phyloP scores from a whole-genome alignment of 1,140 invertebrate species.

The Diploscapter pachys region DNA sequence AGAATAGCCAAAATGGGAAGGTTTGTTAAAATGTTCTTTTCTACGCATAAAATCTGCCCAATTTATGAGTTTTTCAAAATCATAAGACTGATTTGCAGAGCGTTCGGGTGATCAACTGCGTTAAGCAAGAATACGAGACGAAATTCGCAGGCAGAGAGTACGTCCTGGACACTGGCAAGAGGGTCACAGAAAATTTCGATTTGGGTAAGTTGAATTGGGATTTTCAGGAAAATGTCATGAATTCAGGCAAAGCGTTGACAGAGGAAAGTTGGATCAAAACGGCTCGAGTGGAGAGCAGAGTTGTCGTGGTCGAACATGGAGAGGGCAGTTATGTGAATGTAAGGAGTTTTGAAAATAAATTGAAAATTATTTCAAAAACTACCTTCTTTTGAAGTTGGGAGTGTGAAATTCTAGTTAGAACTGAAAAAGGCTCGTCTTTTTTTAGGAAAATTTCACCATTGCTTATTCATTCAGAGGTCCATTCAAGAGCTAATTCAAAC shows the following conservation, averaged over 20 bases:
- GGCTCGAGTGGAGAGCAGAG: conserved; percentile 36
- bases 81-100: conserved; percentile 23
- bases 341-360: conserved; percentile 24
- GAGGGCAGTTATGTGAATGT: conserved; percentile 44
- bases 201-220: conserved; percentile 39
- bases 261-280: conserved; percentile 45
- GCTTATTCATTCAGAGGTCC: no score
- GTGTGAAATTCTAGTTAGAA: no score
- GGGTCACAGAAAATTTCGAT: conserved; percentile 43
- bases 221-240: neutral
- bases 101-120: conserved; percentile 47
- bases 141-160: conserved; percentile 50
- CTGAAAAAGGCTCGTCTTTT: no score
- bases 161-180: conserved; percentile 37
- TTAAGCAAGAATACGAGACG: conserved; percentile 46
- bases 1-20: no score
- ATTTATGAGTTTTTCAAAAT: no score
- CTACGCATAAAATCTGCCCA: no score
- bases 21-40: no score
- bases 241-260: conserved; percentile 17
- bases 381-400: no score
- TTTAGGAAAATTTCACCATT: no score
- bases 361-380: neutral
- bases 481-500: no score
- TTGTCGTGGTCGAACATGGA: conserved; percentile 44